phyloP scores from a whole-genome alignment of 1,140 invertebrate species.

The Trichonephila clavata region DNA sequence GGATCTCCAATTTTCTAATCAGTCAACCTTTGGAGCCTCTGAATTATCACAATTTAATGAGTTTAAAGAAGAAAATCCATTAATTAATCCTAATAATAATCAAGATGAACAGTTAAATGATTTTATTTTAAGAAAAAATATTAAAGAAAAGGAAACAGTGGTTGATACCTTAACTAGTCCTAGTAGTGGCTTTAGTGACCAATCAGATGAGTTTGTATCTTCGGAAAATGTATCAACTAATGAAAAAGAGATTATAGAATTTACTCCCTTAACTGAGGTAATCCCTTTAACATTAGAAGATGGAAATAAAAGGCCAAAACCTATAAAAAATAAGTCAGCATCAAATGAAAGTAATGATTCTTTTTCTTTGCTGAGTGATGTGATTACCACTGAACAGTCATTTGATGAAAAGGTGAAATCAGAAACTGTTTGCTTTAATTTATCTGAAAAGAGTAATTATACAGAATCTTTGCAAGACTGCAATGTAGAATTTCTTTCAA shows the following conservation, averaged over 20 bases:
- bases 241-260: neutral
- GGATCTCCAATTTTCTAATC: neutral
- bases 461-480: neutral
- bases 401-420: neutral
- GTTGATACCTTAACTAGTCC: neutral
- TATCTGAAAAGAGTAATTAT: neutral
- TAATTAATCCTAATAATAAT: too few species aligned
- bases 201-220: neutral
- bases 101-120: too few species aligned
- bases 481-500: neutral
- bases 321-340: neutral
- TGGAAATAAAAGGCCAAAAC: constrained; percentile 10
- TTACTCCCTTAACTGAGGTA: neutral
- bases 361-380: neutral
- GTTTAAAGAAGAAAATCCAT: neutral
- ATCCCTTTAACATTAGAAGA: neutral
- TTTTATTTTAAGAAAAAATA: too few species aligned
- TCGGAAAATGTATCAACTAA: neutral
- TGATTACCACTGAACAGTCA: neutral
- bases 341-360: neutral
- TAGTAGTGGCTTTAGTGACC: neutral
- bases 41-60: neutral
- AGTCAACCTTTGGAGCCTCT: neutral
- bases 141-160: neutral
- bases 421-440: neutral